Base-by-base conservation (phyloP, 2,888 invertebrate species). In the Orthosia incerta region DNA sequence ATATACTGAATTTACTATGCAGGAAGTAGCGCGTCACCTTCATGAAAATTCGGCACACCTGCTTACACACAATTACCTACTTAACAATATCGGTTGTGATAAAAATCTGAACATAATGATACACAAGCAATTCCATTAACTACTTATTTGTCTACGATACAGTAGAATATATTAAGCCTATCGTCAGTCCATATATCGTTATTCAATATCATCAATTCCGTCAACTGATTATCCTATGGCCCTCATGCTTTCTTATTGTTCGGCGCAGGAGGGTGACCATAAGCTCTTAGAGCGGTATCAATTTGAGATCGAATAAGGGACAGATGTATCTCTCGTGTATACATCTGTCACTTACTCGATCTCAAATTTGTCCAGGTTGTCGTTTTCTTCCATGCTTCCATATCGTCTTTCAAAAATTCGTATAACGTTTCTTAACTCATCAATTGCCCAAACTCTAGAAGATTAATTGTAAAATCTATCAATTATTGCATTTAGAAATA, bases 71-170 rank as follows among this genome's bases (percentile, higher is more conserved):
- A 26, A 4, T 48, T 56, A 31, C 31, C 5, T 39, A 23, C 16
- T 9, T 2, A 15, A 26, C 12, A 48, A 48, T 39, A 75, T 75
- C 59, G 26, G 53, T 23, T 76, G 23, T 13, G 59, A 75, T 74
- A 53, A 53, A 16, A 2, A 65, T 59, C 31, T 20, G 18, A 63
- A 50, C 39, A n/a, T 50, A 50, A 15, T 26, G 15, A 13, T 23
- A 31, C 15, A 31, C 13, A 57, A 50, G 12, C 16, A 59, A 23
- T 18, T 50, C 15, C 7, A 51, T 4, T n/a, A n/a, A n/a, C 2
- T 62, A 39, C n/a, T 64, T 3, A 16, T 46, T 48, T 55, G n/a
- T 55, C 31, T 68, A 39, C 15, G n/a, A 51, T 26, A 51, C 23
- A 16, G 16, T 65, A 13, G 1, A 45, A 51, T n/a, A 45, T 12